Base-by-base conservation (phyloP, 53 echinoderm and acorn worm genomes). In the Paracentrotus lividus region DNA sequence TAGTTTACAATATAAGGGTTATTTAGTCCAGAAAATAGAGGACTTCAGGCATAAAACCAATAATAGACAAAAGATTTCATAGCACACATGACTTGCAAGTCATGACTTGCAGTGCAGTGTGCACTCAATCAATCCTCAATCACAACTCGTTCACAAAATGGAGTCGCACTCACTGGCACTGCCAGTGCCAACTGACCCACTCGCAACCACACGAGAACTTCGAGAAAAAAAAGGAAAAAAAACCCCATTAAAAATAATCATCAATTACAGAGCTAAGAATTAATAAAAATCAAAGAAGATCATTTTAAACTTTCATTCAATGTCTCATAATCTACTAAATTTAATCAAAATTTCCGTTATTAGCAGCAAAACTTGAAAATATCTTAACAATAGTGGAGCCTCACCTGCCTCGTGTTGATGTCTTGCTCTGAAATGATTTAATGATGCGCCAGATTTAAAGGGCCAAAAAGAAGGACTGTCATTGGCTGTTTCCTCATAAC, bases 361-460 rank as follows among this genome's bases (percentile, higher is more conserved):
- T 61, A 49, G 18, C 29, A 45, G 45, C 18, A 45, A 33, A 40
- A 54, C 49, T 52, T 34, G 13, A 23, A 87, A 43, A 77, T 21
- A 54, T 20, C 20, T 87, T 21, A 52, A 8, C 16, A 51, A 21
- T 51, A 16, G 53, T 29, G 52, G 32, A 33, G 44, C 5, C 88
- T 57, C 88, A 57, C 90, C 60, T 90, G 60, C n/a, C 36, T 38
- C 47, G 38, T 33, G 66, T 7, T 38, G 45, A 38, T 89, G 40
- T 75, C 58, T 68, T 68, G 87, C 86, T 14, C 33, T 54, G 85
- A 96, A 96, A 54, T 95, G 94, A 90, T 89, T 96, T 94, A 96
- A 95, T 58, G 45, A 40, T 92, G 94, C 89, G 94, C 95, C 94
- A 69, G 85, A 89, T 96, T 96, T 96, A 96, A 96, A 96, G 95